Base-by-base conservation (phyloP, 2,888 invertebrate species). In the Bombylius discolor region DNA sequence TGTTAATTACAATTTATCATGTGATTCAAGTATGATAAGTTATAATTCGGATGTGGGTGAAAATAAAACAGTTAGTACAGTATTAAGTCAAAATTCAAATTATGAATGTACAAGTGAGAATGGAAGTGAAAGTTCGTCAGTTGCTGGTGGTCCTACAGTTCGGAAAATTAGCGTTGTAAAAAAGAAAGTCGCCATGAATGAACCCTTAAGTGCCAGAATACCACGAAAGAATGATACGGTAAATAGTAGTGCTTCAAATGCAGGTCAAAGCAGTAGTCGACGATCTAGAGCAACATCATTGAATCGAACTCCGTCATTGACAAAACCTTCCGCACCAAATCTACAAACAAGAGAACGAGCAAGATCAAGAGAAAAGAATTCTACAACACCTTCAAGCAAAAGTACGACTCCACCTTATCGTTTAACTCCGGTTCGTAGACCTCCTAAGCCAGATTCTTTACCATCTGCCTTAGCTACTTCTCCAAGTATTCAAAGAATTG, bases 91-190 rank as follows among this genome's bases (percentile, higher is more conserved):
- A 39, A 59, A 60, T 49, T 64, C 64, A 50, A 69, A 66, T 59
- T 69, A 69, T 47, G 74, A 74, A 51, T 69, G 68, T 47, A 81
- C 81, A 52, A 83, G 83, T 66, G 84, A 84, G 64, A 82, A 81
- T 61, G 88, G 88, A 51, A 88, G 88, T 62, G 89, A 89, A 66
- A 88, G 87, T 68, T 87, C 87, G 0, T 87, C 87, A 0, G 71
- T 87, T 44, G 80, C 83, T 5, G 78, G 79, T 32, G 73, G 72
- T 55, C 62, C 62, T 51, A 68, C 69, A 2, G 64, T 66, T 1
- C 62, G 70, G 11, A 64, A 65, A 53, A 55, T 63, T 32, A 67
- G 66, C 12, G 76, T 68, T 47, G 68, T 78, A 45, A 81, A 82
- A 58, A 82, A 81, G 64, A 83, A 81, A 68, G 78, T 81, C 12